phyloP scores from a whole-genome alignment of 2,113 vertebrate genomes.

The Nanorana parkeri region DNA sequence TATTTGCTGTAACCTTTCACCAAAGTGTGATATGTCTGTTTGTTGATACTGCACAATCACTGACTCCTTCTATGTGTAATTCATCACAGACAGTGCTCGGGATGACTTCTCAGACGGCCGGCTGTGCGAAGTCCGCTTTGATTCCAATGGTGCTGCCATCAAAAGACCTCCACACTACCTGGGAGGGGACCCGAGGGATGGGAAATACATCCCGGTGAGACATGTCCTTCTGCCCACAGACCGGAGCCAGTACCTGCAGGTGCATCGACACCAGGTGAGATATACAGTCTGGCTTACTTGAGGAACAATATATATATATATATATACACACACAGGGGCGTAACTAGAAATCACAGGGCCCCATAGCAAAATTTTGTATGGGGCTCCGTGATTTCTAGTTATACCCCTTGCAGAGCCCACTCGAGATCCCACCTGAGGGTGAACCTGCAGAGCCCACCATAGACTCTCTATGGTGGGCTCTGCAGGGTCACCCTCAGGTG shows the following conservation, averaged over 20 bases:
- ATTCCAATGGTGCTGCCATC: constrained; percentile 74
- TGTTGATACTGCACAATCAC: background rate
- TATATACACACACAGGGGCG: too few species aligned
- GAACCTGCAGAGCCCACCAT: too few species aligned
- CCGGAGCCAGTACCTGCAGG: constrained; percentile 79
- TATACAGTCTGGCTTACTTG: too few species aligned
- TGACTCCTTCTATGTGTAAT: constrained; percentile 22
- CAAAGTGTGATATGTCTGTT: background rate
- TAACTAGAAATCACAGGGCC: too few species aligned
- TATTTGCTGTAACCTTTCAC: background rate
- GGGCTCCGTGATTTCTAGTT: too few species aligned
- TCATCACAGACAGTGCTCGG: constrained; percentile 70
- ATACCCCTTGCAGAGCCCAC: too few species aligned
- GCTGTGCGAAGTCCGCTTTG: constrained; percentile 79
- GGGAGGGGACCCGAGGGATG: constrained; percentile 68
- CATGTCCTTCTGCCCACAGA: constrained; percentile 78
- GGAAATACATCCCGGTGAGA: constrained; percentile 76
- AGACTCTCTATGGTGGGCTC: too few species aligned
- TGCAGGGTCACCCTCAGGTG: too few species aligned
- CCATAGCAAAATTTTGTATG: too few species aligned
- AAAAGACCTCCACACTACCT: constrained; percentile 61
- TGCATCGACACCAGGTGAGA: constrained; percentile 58
- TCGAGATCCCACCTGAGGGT: too few species aligned
- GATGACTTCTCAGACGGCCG: constrained; percentile 75
- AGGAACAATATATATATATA: too few species aligned